These are phyloP conservation scores for Typhlichthys subterraneus DNA, from an alignment of 2,797 vertebrate species.

Conservation along the genomic window DNA sequence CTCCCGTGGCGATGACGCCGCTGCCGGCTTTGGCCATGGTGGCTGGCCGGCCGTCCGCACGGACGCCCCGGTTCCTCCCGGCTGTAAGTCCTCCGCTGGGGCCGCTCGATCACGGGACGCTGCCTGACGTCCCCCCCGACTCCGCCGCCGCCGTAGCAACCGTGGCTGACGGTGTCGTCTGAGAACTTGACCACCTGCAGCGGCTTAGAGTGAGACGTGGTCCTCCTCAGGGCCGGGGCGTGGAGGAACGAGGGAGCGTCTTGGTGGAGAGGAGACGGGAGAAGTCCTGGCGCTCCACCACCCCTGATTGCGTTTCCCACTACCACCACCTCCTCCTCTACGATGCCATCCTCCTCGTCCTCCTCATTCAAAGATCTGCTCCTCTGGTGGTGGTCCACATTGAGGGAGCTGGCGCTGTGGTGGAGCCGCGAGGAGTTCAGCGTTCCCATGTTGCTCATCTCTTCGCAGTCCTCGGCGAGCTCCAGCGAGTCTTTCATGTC, in stretches of 20 bases:
- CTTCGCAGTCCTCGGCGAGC: constrained; percentile 85
- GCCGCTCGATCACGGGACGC: constrained; percentile 91
- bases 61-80: constrained; percentile 80
- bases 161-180: constrained; percentile 91
- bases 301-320: constrained; percentile 51
- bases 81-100: constrained; percentile 83
- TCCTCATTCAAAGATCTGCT: constrained; percentile 7
- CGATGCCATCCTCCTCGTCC: constrained; percentile 44
- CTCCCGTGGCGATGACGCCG: constrained; percentile 81
- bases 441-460: constrained; percentile 97
- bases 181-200: constrained; percentile 94
- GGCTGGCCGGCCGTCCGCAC: constrained; percentile 73
- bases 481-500: constrained; percentile 52
- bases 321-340: constrained; percentile 40
- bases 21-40: constrained; percentile 77
- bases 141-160: constrained; percentile 73
- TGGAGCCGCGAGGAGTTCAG: constrained; percentile 94
- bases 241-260: constrained; percentile 80
- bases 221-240: constrained; percentile 87
- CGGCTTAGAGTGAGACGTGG: constrained; percentile 88
- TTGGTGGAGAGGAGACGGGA: constrained; percentile 57
- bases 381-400: constrained; percentile 65
- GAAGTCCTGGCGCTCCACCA: constrained; percentile 38
- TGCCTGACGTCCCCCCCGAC: constrained; percentile 79
- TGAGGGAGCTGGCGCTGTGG: constrained; percentile 88